These are phyloP conservation scores for Heterotilapia buettikoferi DNA, from an alignment of 2,113 vertebrate genomes.

Conservation along the genomic window DNA sequence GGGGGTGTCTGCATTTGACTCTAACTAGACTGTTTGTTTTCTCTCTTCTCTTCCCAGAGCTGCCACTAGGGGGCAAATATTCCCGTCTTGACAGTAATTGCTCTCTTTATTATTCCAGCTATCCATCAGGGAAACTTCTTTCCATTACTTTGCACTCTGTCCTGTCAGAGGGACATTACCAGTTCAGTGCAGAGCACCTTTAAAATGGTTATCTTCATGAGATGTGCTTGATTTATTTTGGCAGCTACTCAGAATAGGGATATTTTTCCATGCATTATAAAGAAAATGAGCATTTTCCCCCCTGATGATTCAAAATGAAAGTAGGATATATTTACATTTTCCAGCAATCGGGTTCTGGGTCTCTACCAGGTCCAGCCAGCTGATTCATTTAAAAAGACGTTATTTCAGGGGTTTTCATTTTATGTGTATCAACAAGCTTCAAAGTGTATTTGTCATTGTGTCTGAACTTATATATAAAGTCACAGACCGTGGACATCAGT, in stretches of 20 bases:
- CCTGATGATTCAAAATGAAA: neutral
- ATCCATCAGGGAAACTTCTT: neutral
- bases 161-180: neutral
- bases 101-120: slow-evolving; percentile 13
- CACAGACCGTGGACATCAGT: slow-evolving; percentile 16
- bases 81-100: slow-evolving; percentile 92
- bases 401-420: neutral
- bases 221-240: neutral
- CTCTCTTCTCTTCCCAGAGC: slow-evolving; percentile 23
- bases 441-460: slow-evolving; percentile 3
- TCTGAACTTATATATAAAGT: slow-evolving; percentile 10
- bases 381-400: neutral
- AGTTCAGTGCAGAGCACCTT: neutral
- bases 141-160: neutral
- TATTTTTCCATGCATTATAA: neutral
- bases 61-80: slow-evolving; percentile 78
- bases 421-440: neutral
- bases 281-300: neutral
- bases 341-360: neutral
- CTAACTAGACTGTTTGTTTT: neutral
- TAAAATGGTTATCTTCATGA: neutral
- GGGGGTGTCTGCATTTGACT: neutral
- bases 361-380: neutral
- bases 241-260: neutral
- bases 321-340: neutral